phyloP scores from a whole-genome alignment of 2,113 vertebrate genomes.

The Phylloscopus whistleri region DNA sequence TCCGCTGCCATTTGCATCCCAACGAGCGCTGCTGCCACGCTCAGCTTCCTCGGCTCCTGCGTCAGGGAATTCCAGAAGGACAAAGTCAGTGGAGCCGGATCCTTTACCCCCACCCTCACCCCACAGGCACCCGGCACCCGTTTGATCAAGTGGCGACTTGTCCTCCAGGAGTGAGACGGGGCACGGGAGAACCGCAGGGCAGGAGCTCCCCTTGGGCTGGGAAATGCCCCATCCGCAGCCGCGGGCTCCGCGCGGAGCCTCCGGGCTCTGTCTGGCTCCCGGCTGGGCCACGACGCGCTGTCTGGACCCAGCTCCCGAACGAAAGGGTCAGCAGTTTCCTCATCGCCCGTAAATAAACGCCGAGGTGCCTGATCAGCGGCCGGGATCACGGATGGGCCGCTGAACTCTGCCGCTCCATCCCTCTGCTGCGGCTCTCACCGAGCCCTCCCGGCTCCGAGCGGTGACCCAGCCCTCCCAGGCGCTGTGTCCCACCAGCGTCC shows the following conservation, averaged over 20 bases:
- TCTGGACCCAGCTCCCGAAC: neutral
- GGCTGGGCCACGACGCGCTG: neutral
- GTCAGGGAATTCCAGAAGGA: constrained; percentile 59
- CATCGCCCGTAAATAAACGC: neutral
- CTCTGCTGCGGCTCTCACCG: neutral
- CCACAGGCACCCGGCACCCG: neutral
- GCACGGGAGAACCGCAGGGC: neutral
- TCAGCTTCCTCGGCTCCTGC: neutral
- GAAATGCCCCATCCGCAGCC: neutral
- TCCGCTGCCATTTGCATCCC: neutral
- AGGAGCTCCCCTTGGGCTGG: neutral
- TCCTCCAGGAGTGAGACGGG: neutral
- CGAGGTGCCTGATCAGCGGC: neutral
- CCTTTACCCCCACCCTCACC: neutral
- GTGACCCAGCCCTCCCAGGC: too few species aligned
- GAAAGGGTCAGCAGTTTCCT: neutral
- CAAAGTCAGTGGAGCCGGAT: constrained; percentile 40
- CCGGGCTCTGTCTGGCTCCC: neutral
- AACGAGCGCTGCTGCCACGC: neutral
- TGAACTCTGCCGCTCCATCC: neutral
- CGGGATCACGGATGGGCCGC: neutral
- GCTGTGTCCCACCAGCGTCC: neutral
- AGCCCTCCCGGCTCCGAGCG: neutral
- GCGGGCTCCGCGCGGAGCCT: neutral
- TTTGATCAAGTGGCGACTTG: constrained; percentile 36